A percentile compares a stretch with the other conserved stretches of the same genome.
These are phyloP conservation scores for Harpegnathos saltator DNA, from an alignment of 1,140 invertebrate species.

Conservation along the genomic window DNA sequence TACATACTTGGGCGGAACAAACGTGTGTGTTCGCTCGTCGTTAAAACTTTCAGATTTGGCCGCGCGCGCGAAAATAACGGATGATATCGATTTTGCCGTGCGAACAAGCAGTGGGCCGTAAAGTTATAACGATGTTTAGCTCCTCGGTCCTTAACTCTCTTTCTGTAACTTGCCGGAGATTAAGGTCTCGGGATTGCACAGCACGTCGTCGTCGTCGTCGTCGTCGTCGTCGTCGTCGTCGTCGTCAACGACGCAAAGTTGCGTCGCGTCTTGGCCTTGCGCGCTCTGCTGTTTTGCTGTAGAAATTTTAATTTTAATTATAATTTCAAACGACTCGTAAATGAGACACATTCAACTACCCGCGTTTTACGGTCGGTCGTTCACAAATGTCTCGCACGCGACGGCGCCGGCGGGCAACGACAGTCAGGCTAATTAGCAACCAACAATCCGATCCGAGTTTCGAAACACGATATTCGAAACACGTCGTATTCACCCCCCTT, in stretches of 20 bases:
- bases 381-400: conserved; percentile 18
- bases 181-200: too few species aligned
- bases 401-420: conserved; percentile 12
- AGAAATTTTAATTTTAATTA: conserved; percentile 57
- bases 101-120: background rate
- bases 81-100: background rate
- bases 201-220: too few species aligned
- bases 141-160: too few species aligned
- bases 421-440: conserved; percentile 45
- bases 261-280: background rate
- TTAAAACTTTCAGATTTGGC: background rate
- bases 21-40: background rate
- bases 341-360: conserved; percentile 55
- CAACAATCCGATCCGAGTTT: conserved; percentile 33
- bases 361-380: conserved; percentile 38
- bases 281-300: conserved; percentile 29
- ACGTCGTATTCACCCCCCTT: conserved; percentile 9
- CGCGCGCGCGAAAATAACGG: background rate
- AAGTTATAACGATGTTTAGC: conserved; percentile 6
- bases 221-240: too few species aligned
- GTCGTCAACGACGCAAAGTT: background rate
- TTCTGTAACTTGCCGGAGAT: too few species aligned
- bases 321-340: conserved; percentile 59
- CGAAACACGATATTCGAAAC: conserved; percentile 44
- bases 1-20: conserved; percentile 2